Conservation (phyloP, 2,888 invertebrate genomes). For the Embidobia sp. region DNA sequence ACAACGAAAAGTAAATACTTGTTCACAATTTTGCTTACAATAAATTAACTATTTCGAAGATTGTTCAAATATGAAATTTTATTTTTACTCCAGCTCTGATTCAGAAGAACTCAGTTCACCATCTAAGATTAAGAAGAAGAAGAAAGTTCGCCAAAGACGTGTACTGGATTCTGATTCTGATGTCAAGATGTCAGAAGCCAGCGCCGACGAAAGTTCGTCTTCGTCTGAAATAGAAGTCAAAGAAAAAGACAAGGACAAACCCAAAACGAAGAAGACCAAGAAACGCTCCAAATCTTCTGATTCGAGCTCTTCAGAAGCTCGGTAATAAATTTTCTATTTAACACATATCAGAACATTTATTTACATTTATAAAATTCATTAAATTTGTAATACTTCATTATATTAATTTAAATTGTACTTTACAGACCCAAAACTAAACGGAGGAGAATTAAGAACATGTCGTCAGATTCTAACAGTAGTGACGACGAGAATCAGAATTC, state of each 20-base stretch:
- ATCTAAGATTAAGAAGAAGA: conserved; percentile 36
- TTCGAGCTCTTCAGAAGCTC: conserved; percentile 70
- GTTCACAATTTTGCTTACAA: too few relatives aligned
- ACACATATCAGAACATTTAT: too few relatives aligned
- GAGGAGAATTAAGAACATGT: conserved; percentile 75
- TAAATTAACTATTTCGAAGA: too few relatives aligned
- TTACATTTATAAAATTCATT: conserved; percentile 21
- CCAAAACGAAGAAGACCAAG: conserved; percentile 64
- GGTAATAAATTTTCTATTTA: too few relatives aligned
- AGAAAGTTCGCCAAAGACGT: conserved; percentile 64
- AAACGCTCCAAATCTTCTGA: conserved; percentile 71
- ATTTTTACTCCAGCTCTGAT: conserved; percentile 31
- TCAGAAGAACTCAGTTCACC: conserved; percentile 45
- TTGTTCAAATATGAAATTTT: too few relatives aligned
- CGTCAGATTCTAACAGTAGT: conserved; percentile 70
- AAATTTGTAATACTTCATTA: background rate
- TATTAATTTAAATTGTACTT: background rate
- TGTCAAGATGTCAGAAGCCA: conserved; percentile 23
- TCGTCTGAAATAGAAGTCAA: conserved; percentile 8
- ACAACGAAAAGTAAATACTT: conserved; percentile 57
- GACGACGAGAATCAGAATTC: conserved; percentile 70
- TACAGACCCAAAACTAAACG: conserved; percentile 73
- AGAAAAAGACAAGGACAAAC: conserved; percentile 47
- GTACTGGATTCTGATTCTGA: conserved; percentile 75
- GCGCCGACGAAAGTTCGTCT: conserved; percentile 58